These are phyloP conservation scores for Cyanoramphus novaezelandiae DNA, from an alignment of 2,113 vertebrate genomes.

Conservation along the genomic window DNA sequence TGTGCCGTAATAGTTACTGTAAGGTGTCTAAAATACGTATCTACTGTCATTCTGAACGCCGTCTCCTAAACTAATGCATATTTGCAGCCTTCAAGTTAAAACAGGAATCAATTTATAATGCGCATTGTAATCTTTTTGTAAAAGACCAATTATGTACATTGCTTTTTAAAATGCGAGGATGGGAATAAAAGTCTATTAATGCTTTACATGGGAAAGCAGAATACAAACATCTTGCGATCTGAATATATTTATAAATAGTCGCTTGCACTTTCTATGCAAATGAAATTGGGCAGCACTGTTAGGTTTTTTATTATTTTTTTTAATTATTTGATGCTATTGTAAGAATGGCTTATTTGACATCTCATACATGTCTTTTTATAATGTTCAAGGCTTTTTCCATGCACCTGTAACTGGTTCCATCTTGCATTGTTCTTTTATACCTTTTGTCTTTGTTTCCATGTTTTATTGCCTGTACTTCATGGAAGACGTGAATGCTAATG, in stretches of 20 bases:
- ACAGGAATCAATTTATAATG: conserved; percentile 29
- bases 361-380: background rate
- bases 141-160: conserved; percentile 49
- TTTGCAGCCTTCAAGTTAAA: conserved; percentile 42
- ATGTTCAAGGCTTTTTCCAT: background rate
- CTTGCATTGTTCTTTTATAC: conserved; percentile 17
- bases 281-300: background rate
- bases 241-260: conserved; percentile 42
- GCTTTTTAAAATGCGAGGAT: conserved; percentile 46
- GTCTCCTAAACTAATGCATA: background rate
- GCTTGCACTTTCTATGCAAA: conserved; percentile 43
- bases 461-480: conserved; percentile 12
- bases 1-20: conserved; percentile 14
- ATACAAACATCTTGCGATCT: conserved; percentile 22
- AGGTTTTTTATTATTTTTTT: background rate
- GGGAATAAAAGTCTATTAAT: conserved; percentile 29
- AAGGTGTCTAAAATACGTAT: background rate
- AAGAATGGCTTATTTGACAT: background rate
- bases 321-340: background rate
- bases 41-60: background rate
- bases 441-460: conserved; percentile 32
- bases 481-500: conserved; percentile 40
- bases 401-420: background rate
- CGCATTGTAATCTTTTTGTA: conserved; percentile 13
- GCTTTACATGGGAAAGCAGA: conserved; percentile 31